Percentiles rank a stretch among this genome's conserved stretches.
Conservation (phyloP, 2,888 invertebrate species). For the Drosophila aldrichi region DNA sequence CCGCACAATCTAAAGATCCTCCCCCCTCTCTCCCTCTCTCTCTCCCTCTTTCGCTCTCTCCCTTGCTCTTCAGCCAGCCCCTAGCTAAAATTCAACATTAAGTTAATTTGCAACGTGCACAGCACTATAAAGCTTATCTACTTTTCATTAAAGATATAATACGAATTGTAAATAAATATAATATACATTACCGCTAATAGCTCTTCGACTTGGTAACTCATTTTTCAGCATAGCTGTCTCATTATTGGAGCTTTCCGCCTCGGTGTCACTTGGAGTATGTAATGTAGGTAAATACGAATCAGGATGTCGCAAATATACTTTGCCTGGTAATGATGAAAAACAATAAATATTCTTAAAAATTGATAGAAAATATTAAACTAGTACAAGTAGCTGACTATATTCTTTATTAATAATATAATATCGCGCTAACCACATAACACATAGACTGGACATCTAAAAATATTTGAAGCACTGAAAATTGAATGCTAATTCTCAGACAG, state of each 20-base stretch:
- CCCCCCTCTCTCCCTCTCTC: no score
- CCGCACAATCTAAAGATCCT: conserved; percentile 21
- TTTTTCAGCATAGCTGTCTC: conserved; percentile 57
- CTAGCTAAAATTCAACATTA: conserved; percentile 63
- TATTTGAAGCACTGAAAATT: no score
- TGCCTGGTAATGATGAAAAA: conserved; percentile 84
- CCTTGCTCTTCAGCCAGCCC: neutral
- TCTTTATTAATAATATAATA: no score
- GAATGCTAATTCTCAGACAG: no score
- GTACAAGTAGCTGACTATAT: no score
- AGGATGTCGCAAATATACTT: conserved; percentile 92
- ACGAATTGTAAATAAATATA: no score
- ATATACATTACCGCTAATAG: conserved; percentile 58
- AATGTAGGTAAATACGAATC: conserved; percentile 92
- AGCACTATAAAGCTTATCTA: no score
- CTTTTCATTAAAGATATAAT: no score
- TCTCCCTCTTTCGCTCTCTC: neutral
- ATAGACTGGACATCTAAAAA: no score
- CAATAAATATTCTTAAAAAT: neutral
- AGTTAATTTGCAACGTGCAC: conserved; percentile 77
- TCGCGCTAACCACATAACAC: no score
- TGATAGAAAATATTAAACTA: no score
- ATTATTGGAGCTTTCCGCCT: conserved; percentile 86
- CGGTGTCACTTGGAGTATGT: conserved; percentile 89
- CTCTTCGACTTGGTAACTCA: conserved; percentile 87